A percentile compares a stretch with the other conserved stretches of the same genome.
Evolutionary conservation across 64 coral and sea anemone genomes (phyloP).

Genomic region (Catalaphyllia jardinei): DNA sequence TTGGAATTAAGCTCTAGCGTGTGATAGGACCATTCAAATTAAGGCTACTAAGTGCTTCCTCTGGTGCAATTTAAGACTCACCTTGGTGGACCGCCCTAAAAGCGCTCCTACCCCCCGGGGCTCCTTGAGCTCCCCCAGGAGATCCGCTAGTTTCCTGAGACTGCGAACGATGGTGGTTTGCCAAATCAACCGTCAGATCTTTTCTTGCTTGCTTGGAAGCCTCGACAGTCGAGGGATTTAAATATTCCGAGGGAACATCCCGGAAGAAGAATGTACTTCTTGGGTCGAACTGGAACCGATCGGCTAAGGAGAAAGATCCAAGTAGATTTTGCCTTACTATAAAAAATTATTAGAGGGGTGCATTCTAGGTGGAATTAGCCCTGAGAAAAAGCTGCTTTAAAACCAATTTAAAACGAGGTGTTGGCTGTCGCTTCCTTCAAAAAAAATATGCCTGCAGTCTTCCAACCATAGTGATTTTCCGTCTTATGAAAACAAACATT

Average conservation of each 20-base stretch:
- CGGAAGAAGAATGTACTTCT: constrained; percentile 32
- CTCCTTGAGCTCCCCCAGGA: background rate
- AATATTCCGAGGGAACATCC: constrained; percentile 17
- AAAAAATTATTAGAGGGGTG: no score
- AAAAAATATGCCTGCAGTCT: no score
- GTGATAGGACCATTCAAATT: no score
- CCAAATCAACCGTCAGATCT: constrained; percentile 19
- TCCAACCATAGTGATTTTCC: no score
- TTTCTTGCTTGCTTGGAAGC: constrained; percentile 1
- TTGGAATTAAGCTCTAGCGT: no score
- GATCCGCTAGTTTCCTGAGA: background rate
- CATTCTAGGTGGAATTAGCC: no score
- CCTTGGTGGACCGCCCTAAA: constrained; percentile 75
- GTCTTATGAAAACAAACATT: no score
- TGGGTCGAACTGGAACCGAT: constrained; percentile 39
- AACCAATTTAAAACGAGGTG: no score
- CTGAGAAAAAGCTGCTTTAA: no score
- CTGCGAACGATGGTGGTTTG: background rate
- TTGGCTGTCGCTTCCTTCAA: no score
- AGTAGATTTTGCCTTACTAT: background rate
- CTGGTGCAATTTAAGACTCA: background rate
- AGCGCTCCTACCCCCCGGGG: constrained; percentile 57
- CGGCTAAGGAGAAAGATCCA: background rate
- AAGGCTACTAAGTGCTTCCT: no score
- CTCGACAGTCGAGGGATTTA: background rate